Evolutionary conservation across 2,113 vertebrate genomes (phyloP).

Genomic region (Gymnarchus niloticus): DNA sequence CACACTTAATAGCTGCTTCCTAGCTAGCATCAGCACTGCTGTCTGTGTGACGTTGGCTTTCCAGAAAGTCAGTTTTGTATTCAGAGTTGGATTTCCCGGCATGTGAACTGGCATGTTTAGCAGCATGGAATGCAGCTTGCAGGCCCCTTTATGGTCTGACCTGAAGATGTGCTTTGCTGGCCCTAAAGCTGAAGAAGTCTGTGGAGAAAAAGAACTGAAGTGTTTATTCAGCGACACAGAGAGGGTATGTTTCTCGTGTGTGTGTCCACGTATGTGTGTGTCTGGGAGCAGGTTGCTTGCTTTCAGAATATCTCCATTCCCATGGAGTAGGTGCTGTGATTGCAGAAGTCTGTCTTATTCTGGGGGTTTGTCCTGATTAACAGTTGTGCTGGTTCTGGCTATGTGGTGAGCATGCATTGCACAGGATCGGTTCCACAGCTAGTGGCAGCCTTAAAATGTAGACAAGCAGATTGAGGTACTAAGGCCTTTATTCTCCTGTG

Average conservation of each 20-base stretch:
- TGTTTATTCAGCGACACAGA: neutral
- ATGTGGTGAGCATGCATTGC: constrained; percentile 25
- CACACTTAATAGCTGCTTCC: neutral
- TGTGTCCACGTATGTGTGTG: neutral
- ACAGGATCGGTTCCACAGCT: neutral
- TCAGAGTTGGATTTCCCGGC: neutral
- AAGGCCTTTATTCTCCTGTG: neutral
- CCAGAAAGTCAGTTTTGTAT: neutral
- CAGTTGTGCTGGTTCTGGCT: constrained; percentile 58
- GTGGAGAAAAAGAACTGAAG: neutral
- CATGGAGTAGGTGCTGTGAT: neutral
- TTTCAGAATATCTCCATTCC: neutral
- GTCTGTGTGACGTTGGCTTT: neutral
- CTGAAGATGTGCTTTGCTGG: neutral
- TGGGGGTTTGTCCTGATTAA: constrained; percentile 54
- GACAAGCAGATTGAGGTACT: neutral
- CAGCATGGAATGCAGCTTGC: neutral
- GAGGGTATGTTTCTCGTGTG: neutral
- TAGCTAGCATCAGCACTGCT: neutral
- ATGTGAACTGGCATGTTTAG: neutral
- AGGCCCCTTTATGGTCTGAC: neutral
- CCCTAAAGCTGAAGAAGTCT: neutral
- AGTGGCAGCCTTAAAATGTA: neutral
- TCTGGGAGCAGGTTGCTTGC: neutral
- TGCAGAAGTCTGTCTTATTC: constrained; percentile 22